Base-by-base conservation (phyloP, 2,797 vertebrate genomes). In the Hyperoplus lanceolatus region DNA sequence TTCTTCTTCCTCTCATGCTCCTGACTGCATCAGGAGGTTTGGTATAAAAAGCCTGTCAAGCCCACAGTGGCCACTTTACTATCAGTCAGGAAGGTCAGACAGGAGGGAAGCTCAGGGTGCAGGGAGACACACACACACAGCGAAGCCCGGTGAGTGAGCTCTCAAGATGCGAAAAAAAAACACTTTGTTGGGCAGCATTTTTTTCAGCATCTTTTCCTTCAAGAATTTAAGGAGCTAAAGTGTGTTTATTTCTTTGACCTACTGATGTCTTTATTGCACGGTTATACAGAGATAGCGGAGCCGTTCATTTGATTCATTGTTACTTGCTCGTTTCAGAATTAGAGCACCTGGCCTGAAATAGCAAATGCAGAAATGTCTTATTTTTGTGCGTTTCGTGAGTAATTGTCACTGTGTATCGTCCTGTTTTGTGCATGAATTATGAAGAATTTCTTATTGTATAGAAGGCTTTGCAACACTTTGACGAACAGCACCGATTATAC, bases 31-130 rank as follows among this genome's bases (percentile, higher is more conserved):
- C 83, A 77, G 91, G 84, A 92, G 85, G 85, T 91, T 77, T 75
- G 81, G 89, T 95, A 92, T 93, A 92, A 91, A 80, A 90, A 92
- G 92, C 89, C 85, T 88, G 93, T 94, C 92, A 92, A 91, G 92
- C 92, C 94, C 93, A 90, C 93, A 89, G 93, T 92, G 95, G 93
- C 88, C 92, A 88, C 88, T 92, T 89, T 70, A 85, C 90, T 89
- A 85, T 94, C 95, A 93, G 94, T 95, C 94, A 95, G 92, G 85
- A 80, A 92, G 89, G 88, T 94, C 92, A 94, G 90, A 65, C 88
- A 87, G 81, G 82, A 92, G 85, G 86, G 89, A 87, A 73, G 75
- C 87, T 83, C 79, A 71, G 86, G 85, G 86, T 82, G 61, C 72
- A 62, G 67, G 84, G 80, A 86, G 85, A 70, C 78, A 80, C 66